These are phyloP conservation scores for Mesembrinibis cayennensis DNA, from an alignment of 2,113 vertebrate genomes.

Conservation along the genomic window DNA sequence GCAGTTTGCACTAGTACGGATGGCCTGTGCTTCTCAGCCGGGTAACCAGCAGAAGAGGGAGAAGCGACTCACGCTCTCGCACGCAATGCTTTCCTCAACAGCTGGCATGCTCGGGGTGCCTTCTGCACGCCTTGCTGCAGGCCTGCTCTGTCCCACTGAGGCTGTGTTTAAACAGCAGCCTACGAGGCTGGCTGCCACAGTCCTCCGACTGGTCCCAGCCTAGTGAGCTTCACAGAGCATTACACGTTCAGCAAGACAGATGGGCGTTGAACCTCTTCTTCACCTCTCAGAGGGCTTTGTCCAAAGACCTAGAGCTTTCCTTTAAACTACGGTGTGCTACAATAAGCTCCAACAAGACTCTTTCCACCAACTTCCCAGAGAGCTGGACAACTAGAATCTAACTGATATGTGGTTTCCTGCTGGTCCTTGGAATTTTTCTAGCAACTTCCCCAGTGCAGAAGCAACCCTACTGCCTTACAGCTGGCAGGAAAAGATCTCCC, in stretches of 20 bases:
- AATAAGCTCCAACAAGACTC: not conserved
- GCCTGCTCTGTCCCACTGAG: not conserved
- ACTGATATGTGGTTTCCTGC: not conserved
- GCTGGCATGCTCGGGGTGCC: not conserved
- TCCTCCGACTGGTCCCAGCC: not conserved
- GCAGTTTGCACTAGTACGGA: not conserved
- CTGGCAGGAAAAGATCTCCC: not conserved
- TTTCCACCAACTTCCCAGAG: not conserved
- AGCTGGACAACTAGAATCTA: not conserved
- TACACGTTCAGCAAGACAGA: rapidly evolving
- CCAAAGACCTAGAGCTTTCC: not conserved
- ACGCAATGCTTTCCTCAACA: not conserved
- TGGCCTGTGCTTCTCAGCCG: not conserved
- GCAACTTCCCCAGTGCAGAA: not conserved
- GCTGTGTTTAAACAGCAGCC: not conserved
- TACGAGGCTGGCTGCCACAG: not conserved
- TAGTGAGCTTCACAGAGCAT: not conserved
- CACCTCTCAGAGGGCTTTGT: not conserved
- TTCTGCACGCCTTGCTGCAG: not conserved
- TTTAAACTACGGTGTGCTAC: not conserved
- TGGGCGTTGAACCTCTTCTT: rapidly evolving
- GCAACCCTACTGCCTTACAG: not conserved
- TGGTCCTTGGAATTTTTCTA: not conserved
- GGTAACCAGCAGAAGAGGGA: not conserved
- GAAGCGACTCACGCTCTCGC: not conserved